phyloP scores from a whole-genome alignment of 2,888 invertebrate species.

The Chesias legatella region DNA sequence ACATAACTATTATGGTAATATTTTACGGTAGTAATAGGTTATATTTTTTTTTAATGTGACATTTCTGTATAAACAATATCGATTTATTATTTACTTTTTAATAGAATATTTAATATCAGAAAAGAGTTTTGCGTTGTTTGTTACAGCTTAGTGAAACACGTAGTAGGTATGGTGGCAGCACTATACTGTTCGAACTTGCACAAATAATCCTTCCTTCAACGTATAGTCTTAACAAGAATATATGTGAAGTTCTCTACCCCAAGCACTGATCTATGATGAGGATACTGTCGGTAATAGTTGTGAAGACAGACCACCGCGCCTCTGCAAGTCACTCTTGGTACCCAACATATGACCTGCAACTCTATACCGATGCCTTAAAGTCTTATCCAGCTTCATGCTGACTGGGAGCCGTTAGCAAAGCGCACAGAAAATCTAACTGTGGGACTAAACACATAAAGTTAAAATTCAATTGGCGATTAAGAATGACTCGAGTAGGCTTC shows the following conservation, averaged over 20 bases:
- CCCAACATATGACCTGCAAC: conserved; percentile 21
- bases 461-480: neutral
- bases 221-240: too few relatives aligned
- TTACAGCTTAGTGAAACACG: too few relatives aligned
- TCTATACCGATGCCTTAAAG: conserved; percentile 11
- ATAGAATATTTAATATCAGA: too few relatives aligned
- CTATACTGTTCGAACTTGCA: too few relatives aligned
- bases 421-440: neutral
- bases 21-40: too few relatives aligned
- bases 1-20: too few relatives aligned
- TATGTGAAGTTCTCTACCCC: conserved; percentile 16
- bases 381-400: neutral
- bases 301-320: conserved; percentile 70
- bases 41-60: too few relatives aligned
- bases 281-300: conserved; percentile 55
- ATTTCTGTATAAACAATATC: too few relatives aligned
- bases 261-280: conserved; percentile 33
- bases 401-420: neutral
- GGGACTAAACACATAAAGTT: neutral
- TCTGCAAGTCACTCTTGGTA: conserved; percentile 59
- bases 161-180: too few relatives aligned
- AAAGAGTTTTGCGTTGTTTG: too few relatives aligned
- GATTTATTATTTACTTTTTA: too few relatives aligned
- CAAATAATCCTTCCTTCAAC: too few relatives aligned
- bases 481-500: conserved; percentile 33